Base-by-base conservation (phyloP, 2,113 vertebrate genomes). In the Poecile atricapillus region DNA sequence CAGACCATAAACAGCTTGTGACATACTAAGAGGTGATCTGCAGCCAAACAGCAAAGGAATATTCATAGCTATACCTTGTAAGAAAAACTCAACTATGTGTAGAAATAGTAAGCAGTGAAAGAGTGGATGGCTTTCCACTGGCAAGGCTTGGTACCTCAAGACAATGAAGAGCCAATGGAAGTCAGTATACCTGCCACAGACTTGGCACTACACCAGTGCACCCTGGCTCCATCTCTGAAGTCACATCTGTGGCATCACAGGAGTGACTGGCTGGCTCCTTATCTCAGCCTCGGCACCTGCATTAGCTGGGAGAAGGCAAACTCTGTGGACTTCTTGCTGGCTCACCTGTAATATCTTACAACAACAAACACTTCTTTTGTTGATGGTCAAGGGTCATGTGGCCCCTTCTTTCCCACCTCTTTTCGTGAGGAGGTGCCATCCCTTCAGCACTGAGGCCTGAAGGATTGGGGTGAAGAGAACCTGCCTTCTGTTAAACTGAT, bases 361-460 rank as follows among this genome's bases (percentile, higher is more conserved):
- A 35, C 12, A 17, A 16, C 8, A 56, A 23, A 43, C 35, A 28
- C 18, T 23, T 63, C 35, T 64, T 43, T 30, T 33, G 13, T 27
- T 64, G 43, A 44, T 7, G 33, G 9, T 14, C 27, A 64, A 50
- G 35, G 13, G 8, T 28, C 1, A 1, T 0, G 0, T 15, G 24
- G 24, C 12, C 24, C 11, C 41, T 69, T 49, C 63, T 49, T 55
- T 31, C 18, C 10, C 13, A 65, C 25, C 8, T 8, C 7, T 13
- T 20, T 13, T n/a, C 0, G 0, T 70, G 23, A 77, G 28, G 30
- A 50, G 11, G 4, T 64, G 13, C 6, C 27, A 24, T 30, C 43
- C 37, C 13, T 33, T 62, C 70, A 63, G 56, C 22, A 37, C 22
- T 13, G 31, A 35, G 21, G 41, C 8, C 47, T 27, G 63, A 56